A percentile compares a stretch with the other conserved stretches of the same genome.
Evolutionary conservation across 2,888 invertebrate species (phyloP).

Genomic region (Perizoma flavofasciatum): DNA sequence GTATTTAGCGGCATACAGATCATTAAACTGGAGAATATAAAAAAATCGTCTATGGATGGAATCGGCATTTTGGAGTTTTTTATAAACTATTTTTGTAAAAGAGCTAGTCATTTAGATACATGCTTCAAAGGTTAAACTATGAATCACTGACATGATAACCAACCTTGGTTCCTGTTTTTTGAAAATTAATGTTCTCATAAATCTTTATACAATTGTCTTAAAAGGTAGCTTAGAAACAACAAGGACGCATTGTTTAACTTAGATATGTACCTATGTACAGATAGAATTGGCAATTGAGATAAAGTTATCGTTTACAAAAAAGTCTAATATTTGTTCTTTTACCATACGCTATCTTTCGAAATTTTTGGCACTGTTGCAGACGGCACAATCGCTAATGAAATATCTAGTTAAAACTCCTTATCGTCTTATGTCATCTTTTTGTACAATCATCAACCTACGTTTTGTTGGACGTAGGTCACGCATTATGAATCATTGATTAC

Average conservation of each 20-base stretch:
- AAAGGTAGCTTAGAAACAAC: not conserved
- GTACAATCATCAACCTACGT: constrained; percentile 24
- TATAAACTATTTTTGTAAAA: too few species aligned
- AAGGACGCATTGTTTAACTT: not conserved
- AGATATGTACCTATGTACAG: not conserved
- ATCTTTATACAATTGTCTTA: not conserved
- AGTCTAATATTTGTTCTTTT: too few species aligned
- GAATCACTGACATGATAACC: too few species aligned
- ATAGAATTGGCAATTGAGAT: not conserved
- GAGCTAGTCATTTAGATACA: too few species aligned
- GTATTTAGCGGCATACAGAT: not conserved
- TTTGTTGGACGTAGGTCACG: constrained; percentile 45
- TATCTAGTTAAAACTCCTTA: not conserved
- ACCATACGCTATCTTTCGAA: not conserved
- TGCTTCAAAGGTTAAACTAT: not conserved
- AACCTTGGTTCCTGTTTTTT: constrained; percentile 24
- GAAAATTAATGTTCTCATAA: not conserved
- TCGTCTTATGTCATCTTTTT: constrained; percentile 6
- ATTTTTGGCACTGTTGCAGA: too few species aligned
- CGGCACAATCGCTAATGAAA: too few species aligned
- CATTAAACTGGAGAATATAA: too few species aligned
- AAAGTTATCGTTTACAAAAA: constrained; percentile 1
- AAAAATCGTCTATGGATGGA: too few species aligned
- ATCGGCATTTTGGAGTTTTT: too few species aligned
- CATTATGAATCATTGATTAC: constrained; percentile 18